A percentile compares a stretch with the other conserved stretches of the same genome.
Conservation (phyloP, 2,888 invertebrate species). For the Euplagia quadripunctaria region DNA sequence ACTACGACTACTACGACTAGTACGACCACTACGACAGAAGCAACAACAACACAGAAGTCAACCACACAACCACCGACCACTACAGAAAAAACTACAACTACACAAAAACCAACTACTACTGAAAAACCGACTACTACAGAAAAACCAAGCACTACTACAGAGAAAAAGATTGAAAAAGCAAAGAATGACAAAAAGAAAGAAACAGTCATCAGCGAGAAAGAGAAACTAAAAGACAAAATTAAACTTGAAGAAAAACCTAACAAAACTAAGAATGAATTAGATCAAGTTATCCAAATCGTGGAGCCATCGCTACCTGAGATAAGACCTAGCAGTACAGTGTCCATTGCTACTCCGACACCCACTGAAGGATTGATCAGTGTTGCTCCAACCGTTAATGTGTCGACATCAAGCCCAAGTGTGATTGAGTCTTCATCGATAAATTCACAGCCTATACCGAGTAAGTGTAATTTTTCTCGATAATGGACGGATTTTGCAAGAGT, state of each 20-base stretch:
- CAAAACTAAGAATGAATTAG: conserved; percentile 59
- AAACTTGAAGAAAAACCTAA: conserved; percentile 68
- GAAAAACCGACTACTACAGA: conserved; percentile 57
- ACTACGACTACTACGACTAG: conserved; percentile 51
- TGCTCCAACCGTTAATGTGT: conserved; percentile 55
- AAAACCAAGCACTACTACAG: conserved; percentile 59
- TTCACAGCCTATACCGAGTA: conserved; percentile 73
- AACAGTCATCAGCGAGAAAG: conserved; percentile 63
- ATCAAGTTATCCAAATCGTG: conserved; percentile 69
- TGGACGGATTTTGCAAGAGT: background rate
- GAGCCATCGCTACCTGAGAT: conserved; percentile 71
- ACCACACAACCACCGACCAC: conserved; percentile 46
- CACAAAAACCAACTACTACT: conserved; percentile 50
- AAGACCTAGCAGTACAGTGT: conserved; percentile 46
- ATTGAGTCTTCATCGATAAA: conserved; percentile 75
- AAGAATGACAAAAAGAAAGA: conserved; percentile 80
- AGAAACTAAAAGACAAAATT: conserved; percentile 66
- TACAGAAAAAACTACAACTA: conserved; percentile 56
- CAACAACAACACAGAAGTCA: conserved; percentile 56
- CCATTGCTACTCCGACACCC: conserved; percentile 71
- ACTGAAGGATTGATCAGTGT: conserved; percentile 70
- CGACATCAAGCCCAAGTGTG: conserved; percentile 34
- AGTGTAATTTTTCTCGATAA: conserved; percentile 44
- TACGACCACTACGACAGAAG: conserved; percentile 22
- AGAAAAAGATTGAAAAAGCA: conserved; percentile 59